These are phyloP conservation scores for Bibio marci DNA, from an alignment of 2,888 invertebrate species.

Conservation along the genomic window DNA sequence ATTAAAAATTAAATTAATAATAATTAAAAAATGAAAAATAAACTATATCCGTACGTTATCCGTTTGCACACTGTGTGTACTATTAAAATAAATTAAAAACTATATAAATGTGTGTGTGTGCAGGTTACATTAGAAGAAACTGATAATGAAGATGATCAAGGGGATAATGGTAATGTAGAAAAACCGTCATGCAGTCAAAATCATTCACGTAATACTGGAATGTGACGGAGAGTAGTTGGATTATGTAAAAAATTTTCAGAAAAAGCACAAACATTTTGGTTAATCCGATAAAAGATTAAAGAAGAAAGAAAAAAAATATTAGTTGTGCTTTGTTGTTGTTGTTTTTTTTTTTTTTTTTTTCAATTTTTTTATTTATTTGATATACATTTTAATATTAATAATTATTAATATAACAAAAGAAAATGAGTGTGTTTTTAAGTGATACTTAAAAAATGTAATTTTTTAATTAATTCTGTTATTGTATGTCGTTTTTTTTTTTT, in stretches of 20 bases:
- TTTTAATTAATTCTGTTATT: no score
- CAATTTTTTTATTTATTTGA: no score
- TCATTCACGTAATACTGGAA: conserved; percentile 47
- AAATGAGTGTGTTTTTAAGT: no score
- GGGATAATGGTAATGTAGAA: conserved; percentile 26
- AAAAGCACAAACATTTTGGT: conserved; percentile 76
- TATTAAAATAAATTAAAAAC: not conserved
- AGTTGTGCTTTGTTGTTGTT: no score
- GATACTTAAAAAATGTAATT: no score
- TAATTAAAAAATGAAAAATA: not conserved
- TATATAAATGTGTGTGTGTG: conserved; percentile 4
- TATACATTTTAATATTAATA: no score
- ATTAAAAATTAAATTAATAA: not conserved
- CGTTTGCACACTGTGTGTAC: no score
- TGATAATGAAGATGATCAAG: conserved; percentile 34
- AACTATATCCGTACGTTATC: not conserved
- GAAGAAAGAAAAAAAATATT: no score
- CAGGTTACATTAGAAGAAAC: conserved; percentile 73
- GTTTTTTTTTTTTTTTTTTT: no score
- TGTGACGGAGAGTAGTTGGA: conserved; percentile 87
- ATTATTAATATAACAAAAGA: no score
- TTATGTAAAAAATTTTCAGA: conserved; percentile 80
- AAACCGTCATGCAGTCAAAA: conserved; percentile 23
- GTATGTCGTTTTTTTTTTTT: no score
- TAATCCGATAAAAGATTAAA: no score